These are phyloP conservation scores for Anthoscopus minutus DNA, from an alignment of 2,113 vertebrate species.

Conservation along the genomic window DNA sequence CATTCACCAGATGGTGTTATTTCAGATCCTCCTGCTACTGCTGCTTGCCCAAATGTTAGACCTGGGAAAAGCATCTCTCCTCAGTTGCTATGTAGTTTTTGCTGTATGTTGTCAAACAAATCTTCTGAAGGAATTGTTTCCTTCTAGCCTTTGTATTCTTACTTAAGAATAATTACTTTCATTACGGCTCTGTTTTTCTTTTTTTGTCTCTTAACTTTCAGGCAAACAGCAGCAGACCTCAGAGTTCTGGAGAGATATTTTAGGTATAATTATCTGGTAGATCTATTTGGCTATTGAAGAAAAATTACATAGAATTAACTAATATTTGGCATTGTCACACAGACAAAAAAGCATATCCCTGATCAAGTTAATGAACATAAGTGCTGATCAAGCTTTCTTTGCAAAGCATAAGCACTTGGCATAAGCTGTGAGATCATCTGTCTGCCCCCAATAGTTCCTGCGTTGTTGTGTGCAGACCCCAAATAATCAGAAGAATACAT, in stretches of 20 bases:
- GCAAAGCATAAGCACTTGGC: neutral
- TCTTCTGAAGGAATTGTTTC: neutral
- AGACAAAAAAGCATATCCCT: neutral
- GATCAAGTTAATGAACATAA: neutral
- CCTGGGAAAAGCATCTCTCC: neutral
- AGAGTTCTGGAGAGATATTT: neutral
- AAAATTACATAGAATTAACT: neutral
- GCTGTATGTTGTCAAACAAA: slow-evolving; percentile 15
- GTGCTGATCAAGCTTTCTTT: neutral
- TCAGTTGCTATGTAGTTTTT: neutral
- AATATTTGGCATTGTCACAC: neutral
- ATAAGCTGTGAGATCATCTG: neutral
- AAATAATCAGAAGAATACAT: neutral
- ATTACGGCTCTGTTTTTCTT: neutral
- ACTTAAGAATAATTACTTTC: neutral
- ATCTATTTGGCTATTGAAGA: neutral
- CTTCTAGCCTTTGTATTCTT: neutral
- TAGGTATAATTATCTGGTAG: neutral
- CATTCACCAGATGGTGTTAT: slow-evolving; percentile 20
- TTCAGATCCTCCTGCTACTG: slow-evolving; percentile 17
- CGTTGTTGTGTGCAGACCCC: neutral
- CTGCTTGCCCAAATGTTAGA: slow-evolving; percentile 11
- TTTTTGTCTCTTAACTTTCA: neutral
- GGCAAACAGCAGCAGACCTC: neutral
- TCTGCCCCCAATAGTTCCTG: neutral